These are phyloP conservation scores for Liparis tanakae DNA, from an alignment of 2,797 vertebrate species.

Conservation along the genomic window DNA sequence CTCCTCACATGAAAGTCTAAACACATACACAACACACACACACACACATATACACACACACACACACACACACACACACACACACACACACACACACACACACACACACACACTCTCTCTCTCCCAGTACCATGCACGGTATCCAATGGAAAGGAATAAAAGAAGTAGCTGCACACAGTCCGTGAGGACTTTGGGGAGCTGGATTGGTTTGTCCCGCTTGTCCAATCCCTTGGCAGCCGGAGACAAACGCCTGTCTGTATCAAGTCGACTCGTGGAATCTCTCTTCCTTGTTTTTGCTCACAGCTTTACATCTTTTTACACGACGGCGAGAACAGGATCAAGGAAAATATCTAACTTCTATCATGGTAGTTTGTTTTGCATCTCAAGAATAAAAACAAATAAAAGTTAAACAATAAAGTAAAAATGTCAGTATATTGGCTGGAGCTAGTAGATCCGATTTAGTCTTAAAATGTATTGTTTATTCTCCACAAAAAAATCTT, in stretches of 20 bases:
- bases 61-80: background rate
- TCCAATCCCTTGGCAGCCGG: conserved; percentile 6
- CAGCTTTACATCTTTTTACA: background rate
- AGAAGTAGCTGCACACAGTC: conserved; percentile 3
- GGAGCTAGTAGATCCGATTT: too few relatives aligned
- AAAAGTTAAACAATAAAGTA: too few relatives aligned
- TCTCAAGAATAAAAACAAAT: too few relatives aligned
- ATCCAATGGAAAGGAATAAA: conserved; percentile 37
- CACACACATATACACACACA: background rate
- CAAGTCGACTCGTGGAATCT: background rate
- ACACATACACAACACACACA: too few relatives aligned
- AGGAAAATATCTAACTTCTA: background rate
- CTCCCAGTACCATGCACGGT: conserved; percentile 12
- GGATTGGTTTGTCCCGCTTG: conserved; percentile 3
- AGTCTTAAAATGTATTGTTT: too few relatives aligned
- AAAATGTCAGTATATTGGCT: too few relatives aligned
- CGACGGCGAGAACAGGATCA: too few relatives aligned
- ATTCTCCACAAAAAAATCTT: too few relatives aligned
- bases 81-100: background rate
- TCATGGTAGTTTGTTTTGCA: background rate
- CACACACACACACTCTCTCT: conserved; percentile 1
- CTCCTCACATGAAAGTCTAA: conserved; percentile 28
- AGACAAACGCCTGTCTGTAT: background rate
- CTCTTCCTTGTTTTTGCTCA: background rate
- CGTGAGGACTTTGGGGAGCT: background rate